These are phyloP conservation scores for Dryoscopus gambensis DNA, from an alignment of 2,113 vertebrate genomes.

Conservation along the genomic window DNA sequence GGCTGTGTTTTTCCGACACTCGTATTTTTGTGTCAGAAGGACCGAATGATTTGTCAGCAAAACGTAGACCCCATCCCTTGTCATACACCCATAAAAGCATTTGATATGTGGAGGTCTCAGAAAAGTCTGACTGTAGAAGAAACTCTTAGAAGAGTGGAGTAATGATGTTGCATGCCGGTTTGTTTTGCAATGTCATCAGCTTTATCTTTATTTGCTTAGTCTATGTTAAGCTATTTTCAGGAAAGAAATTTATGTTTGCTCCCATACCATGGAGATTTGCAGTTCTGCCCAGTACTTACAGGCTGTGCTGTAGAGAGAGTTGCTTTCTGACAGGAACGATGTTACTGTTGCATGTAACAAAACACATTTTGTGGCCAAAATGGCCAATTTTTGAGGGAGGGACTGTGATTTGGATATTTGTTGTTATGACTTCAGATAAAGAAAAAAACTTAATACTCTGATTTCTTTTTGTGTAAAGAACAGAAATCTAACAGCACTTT, in stretches of 20 bases:
- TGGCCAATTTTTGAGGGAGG: background rate
- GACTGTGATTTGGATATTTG: background rate
- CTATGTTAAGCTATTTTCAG: background rate
- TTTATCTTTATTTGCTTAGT: background rate
- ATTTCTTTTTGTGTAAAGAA: background rate
- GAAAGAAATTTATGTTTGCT: background rate
- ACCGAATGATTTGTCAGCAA: background rate
- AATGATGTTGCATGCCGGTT: accelerated
- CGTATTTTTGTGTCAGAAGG: background rate
- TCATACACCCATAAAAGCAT: background rate
- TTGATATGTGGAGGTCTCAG: background rate
- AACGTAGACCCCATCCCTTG: background rate
- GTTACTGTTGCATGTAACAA: background rate
- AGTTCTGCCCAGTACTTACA: background rate
- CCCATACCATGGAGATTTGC: background rate
- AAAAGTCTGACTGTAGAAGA: background rate
- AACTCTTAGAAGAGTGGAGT: background rate
- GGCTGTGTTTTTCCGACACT: background rate
- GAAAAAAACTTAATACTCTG: background rate
- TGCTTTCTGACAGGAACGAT: background rate
- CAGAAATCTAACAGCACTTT: background rate
- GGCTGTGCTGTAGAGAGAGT: background rate
- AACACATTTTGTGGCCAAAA: background rate
- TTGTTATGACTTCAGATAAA: background rate
- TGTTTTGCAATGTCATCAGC: background rate